Conservation (phyloP, 1,140 invertebrate species). For the Drosophila navojoa region DNA sequence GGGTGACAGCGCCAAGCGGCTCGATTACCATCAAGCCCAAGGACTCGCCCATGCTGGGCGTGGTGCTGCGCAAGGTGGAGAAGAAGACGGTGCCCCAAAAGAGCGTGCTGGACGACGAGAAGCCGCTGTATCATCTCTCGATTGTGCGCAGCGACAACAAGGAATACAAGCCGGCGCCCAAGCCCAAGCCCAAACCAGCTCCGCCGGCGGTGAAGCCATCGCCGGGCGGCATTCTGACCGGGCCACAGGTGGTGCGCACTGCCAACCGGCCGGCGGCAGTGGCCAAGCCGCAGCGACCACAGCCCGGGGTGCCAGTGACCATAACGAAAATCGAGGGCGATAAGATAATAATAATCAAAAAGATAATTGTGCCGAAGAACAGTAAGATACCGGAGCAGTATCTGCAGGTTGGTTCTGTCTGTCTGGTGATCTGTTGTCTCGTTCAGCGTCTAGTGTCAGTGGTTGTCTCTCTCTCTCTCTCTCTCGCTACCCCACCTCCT, state of each 20-base stretch:
- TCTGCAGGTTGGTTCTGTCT: constrained; percentile 77
- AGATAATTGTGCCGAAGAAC: constrained; percentile 80
- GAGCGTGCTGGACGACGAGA: constrained; percentile 80
- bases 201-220: constrained; percentile 63
- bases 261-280: constrained; percentile 30
- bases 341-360: constrained; percentile 84
- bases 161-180: constrained; percentile 64
- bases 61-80: constrained; percentile 79
- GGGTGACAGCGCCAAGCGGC: constrained; percentile 68
- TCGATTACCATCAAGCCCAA: constrained; percentile 75
- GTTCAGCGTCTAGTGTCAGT: constrained; percentile 47
- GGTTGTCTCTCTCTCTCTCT: constrained; percentile 11
- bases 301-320: constrained; percentile 73
- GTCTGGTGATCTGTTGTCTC: constrained; percentile 43
- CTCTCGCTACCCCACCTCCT: not conserved
- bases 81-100: constrained; percentile 73
- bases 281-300: constrained; percentile 63
- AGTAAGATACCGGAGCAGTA: constrained; percentile 83
- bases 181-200: constrained; percentile 72
- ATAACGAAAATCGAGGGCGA: constrained; percentile 83
- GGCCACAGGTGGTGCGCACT: constrained; percentile 61
- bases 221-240: constrained; percentile 72
- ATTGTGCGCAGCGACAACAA: constrained; percentile 76
- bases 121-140: constrained; percentile 77
- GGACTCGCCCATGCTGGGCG: constrained; percentile 75